A percentile compares a stretch with the other conserved stretches of the same genome.
Evolutionary conservation across 2,113 vertebrate species (phyloP).

Genomic region (Microcebus lehilahytsara): DNA sequence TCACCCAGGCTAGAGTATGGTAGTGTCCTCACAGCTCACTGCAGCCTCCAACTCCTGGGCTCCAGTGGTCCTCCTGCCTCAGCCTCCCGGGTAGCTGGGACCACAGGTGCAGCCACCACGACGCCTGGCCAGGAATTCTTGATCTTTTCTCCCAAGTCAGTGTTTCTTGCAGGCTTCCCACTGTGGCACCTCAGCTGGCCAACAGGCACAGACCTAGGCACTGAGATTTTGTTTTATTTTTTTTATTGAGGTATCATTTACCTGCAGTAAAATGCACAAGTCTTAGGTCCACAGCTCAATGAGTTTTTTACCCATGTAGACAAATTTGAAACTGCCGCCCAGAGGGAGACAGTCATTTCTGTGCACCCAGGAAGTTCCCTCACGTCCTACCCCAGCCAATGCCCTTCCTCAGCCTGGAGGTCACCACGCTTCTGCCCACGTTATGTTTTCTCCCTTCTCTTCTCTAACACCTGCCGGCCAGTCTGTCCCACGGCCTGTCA

Average conservation of each 20-base stretch:
- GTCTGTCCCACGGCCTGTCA: too few species aligned
- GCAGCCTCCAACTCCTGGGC: too few species aligned
- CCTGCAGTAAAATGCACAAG: not conserved
- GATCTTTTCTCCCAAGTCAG: not conserved
- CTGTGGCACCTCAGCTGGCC: not conserved
- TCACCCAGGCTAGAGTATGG: too few species aligned
- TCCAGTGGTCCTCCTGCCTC: too few species aligned
- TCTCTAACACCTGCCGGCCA: not conserved
- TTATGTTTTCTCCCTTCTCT: not conserved
- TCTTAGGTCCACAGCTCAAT: not conserved
- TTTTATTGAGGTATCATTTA: not conserved
- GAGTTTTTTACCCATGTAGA: not conserved
- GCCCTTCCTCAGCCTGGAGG: not conserved
- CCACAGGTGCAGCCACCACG: too few species aligned
- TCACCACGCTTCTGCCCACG: fast-evolving
- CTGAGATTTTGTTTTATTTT: not conserved
- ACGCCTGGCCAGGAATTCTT: not conserved
- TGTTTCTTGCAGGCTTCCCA: not conserved
- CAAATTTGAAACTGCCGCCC: too few species aligned
- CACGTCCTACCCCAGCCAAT: fast-evolving
- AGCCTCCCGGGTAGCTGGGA: too few species aligned
- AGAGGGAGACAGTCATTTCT: not conserved
- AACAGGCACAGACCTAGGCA: not conserved
- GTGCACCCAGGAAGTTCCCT: not conserved
- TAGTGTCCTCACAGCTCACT: too few species aligned